Conservation (phyloP, 2,113 vertebrate species). For the Mola mola region DNA sequence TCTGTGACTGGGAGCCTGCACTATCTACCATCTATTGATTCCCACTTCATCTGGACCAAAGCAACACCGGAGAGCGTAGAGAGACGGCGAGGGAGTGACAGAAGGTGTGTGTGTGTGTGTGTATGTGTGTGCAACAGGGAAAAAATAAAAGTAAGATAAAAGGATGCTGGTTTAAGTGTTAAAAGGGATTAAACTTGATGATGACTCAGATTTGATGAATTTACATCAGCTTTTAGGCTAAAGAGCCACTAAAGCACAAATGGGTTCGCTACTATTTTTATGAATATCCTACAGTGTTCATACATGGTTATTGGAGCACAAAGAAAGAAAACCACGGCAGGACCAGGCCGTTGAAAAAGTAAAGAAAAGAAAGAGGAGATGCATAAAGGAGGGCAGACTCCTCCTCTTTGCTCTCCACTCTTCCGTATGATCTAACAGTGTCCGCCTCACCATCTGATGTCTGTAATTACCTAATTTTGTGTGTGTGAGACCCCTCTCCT, state of each 20-base stretch:
- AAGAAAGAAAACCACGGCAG: background rate
- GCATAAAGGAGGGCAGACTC: background rate
- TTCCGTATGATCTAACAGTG: slow-evolving; percentile 36
- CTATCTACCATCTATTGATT: slow-evolving; percentile 79
- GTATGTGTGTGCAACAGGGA: slow-evolving; percentile 25
- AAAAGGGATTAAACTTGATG: slow-evolving; percentile 19
- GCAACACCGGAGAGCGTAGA: slow-evolving; percentile 35
- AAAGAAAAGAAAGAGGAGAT: slow-evolving; percentile 34
- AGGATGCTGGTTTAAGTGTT: slow-evolving; percentile 26
- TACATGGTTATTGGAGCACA: background rate
- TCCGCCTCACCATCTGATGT: slow-evolving; percentile 63
- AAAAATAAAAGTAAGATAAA: slow-evolving; percentile 27
- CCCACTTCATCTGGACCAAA: slow-evolving; percentile 72
- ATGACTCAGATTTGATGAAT: slow-evolving; percentile 10
- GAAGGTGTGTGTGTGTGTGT: background rate
- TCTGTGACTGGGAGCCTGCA: slow-evolving; percentile 59
- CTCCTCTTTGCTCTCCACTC: slow-evolving; percentile 36
- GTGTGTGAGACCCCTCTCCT: slow-evolving; percentile 9
- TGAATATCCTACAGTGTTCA: background rate
- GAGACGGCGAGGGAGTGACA: slow-evolving; percentile 14
- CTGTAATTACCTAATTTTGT: slow-evolving; percentile 50
- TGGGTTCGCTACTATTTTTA: no score
- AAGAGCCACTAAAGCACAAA: background rate
- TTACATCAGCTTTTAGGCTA: slow-evolving; percentile 2
- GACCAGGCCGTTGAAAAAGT: background rate